A percentile compares a stretch with the other conserved stretches of the same genome.
phyloP scores from a whole-genome alignment of 30 jellyfish, hydroid and myxozoan species.

The Morbakka virulenta region DNA sequence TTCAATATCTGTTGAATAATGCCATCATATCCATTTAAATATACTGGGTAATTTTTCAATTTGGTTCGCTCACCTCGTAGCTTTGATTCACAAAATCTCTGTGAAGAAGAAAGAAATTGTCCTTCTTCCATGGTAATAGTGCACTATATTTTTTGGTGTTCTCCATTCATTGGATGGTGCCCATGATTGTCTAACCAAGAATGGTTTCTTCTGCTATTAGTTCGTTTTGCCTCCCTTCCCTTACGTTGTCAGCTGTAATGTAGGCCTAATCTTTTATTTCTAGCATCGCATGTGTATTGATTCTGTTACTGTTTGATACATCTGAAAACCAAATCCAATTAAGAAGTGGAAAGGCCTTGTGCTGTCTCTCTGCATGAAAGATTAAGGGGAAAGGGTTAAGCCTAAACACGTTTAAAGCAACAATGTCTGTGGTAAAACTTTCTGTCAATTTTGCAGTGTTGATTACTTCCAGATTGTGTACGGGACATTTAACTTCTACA shows the following conservation, averaged over 20 bases:
- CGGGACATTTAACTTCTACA: neutral
- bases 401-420: neutral
- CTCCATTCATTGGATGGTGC: neutral
- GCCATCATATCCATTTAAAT: conserved; percentile 1
- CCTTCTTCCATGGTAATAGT: conserved; percentile 17
- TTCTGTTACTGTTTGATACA: neutral
- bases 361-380: neutral
- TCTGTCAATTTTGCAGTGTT: neutral
- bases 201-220: conserved; percentile 2
- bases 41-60: conserved; percentile 7
- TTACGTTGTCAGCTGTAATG: neutral
- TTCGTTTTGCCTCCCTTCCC: neutral
- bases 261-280: conserved; percentile 3
- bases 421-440: neutral
- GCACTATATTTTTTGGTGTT: conserved; percentile 17
- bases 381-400: neutral
- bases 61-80: neutral
- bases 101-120: neutral
- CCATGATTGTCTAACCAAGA: neutral
- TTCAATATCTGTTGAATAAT: neutral
- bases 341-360: neutral
- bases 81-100: conserved; percentile 2
- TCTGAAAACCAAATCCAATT: neutral
- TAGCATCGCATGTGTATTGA: neutral
- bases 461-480: neutral